These are phyloP conservation scores for Lamellibrachia columna DNA, from an alignment of 2,888 invertebrate species.

Conservation along the genomic window DNA sequence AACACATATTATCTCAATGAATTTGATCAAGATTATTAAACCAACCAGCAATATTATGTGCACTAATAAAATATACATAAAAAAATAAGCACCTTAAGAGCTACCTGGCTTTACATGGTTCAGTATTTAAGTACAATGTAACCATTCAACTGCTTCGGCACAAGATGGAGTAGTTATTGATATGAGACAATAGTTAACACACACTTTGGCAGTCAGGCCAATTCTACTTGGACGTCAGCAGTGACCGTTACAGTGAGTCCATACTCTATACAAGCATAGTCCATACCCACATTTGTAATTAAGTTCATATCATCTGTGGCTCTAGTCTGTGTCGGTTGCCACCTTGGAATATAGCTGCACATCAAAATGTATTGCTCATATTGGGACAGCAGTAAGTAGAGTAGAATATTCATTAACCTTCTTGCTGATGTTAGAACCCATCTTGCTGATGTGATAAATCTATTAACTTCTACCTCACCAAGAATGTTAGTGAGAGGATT, in stretches of 20 bases:
- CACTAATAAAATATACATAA: background rate
- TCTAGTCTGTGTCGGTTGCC: background rate
- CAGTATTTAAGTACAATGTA: background rate
- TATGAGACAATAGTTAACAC: background rate
- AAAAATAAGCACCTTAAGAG: background rate
- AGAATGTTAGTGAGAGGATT: too few relatives aligned
- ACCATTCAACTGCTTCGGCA: background rate
- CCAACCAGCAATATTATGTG: background rate
- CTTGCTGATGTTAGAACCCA: background rate
- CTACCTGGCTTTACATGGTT: background rate
- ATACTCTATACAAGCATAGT: background rate
- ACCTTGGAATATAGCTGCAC: background rate
- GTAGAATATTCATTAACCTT: background rate
- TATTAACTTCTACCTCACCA: too few relatives aligned
- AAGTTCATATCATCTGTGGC: background rate
- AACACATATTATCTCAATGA: background rate
- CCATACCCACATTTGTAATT: background rate
- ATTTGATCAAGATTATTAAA: background rate
- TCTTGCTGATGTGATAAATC: background rate
- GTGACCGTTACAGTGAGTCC: background rate
- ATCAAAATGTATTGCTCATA: background rate
- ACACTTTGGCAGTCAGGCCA: background rate
- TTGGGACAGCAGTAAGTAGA: background rate
- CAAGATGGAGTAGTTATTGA: background rate
- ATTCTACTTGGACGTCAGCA: background rate